phyloP scores from a whole-genome alignment of 1,140 invertebrate genomes.

The Temnothorax curvispinosus region DNA sequence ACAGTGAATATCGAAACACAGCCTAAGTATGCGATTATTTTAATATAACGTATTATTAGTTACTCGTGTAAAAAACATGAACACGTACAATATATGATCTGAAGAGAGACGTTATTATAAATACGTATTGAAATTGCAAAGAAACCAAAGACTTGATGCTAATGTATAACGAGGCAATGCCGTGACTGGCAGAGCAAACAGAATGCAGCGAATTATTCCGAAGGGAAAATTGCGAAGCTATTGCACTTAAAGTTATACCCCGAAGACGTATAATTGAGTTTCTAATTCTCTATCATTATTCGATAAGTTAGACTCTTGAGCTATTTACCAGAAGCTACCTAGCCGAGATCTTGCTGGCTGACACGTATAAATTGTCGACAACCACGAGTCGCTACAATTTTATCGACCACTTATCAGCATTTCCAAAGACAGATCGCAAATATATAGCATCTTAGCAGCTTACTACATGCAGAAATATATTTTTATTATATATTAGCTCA shows the following conservation, averaged over 20 bases:
- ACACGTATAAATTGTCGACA: conserved; percentile 66
- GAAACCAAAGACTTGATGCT: neutral
- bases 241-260: conserved; percentile 44
- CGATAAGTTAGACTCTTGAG: conserved; percentile 32
- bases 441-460: neutral
- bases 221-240: conserved; percentile 52
- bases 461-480: neutral
- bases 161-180: conserved; percentile 27
- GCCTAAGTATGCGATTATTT: neutral
- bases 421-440: neutral
- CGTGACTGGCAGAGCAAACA: conserved; percentile 44
- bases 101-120: conserved; percentile 6
- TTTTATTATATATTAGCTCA: neutral
- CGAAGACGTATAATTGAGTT: conserved; percentile 70
- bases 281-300: conserved; percentile 70
- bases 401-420: conserved; percentile 48
- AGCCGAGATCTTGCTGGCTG: conserved; percentile 64
- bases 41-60: neutral
- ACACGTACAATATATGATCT: neutral
- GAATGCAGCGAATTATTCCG: conserved; percentile 51
- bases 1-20: no score
- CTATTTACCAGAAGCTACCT: conserved; percentile 59
- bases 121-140: neutral
- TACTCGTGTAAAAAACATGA: neutral
- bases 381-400: conserved; percentile 69